Conservation (phyloP, 2,113 vertebrate genomes). For the Protobothrops flavoviridis region DNA sequence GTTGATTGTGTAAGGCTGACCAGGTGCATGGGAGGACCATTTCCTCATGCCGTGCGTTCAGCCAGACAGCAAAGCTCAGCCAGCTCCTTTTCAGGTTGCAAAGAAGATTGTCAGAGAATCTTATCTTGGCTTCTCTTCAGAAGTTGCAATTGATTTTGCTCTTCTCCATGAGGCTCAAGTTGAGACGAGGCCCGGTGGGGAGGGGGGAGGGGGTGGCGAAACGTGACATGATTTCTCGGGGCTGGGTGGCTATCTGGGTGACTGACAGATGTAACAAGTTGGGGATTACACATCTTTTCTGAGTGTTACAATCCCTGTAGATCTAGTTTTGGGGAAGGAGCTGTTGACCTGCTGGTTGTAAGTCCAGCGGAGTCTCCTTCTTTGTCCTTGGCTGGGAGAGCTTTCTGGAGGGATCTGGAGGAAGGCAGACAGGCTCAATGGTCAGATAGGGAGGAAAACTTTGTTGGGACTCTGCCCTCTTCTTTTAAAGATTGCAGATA, state of each 20-base stretch:
- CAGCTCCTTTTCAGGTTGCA: not conserved
- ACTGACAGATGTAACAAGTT: slow-evolving; percentile 2
- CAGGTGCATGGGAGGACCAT: no score
- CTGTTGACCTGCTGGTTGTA: not conserved
- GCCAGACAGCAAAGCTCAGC: not conserved
- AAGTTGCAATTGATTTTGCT: not conserved
- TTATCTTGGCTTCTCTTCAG: slow-evolving; percentile 12
- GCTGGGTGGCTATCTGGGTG: not conserved
- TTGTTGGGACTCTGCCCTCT: not conserved
- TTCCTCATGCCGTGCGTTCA: not conserved
- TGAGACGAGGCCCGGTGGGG: not conserved
- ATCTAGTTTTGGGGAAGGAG: not conserved
- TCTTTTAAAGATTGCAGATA: not conserved
- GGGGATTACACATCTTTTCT: not conserved
- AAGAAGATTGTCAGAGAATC: not conserved
- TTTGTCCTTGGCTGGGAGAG: not conserved
- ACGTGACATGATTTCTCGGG: slow-evolving; percentile 5
- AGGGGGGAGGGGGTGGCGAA: not conserved
- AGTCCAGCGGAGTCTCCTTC: not conserved
- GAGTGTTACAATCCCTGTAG: not conserved
- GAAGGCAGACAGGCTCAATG: not conserved
- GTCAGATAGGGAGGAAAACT: not conserved
- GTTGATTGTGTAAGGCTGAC: not conserved
- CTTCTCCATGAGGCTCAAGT: not conserved
- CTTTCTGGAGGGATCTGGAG: not conserved